phyloP scores from a whole-genome alignment of 1,140 invertebrate genomes.

The Monomorium pharaonis region DNA sequence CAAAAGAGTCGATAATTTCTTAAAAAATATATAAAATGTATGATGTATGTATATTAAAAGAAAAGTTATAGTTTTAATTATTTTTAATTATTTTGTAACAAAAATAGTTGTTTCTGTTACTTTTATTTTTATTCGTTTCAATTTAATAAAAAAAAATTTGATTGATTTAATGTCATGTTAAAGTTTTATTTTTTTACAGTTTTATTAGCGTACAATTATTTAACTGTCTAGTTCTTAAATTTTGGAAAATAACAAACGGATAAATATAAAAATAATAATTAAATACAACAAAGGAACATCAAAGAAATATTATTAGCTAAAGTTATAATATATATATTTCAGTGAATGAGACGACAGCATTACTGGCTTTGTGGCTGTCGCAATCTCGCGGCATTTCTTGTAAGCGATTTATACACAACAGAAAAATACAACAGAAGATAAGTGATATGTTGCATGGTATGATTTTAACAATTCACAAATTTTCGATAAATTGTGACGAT shows the following conservation, averaged over 20 bases:
- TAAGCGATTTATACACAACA: background rate
- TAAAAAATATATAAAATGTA: too few species aligned
- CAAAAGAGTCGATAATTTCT: too few species aligned
- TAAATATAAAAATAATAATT: background rate
- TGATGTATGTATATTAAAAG: too few species aligned
- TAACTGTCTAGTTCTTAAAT: background rate
- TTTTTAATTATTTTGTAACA: too few species aligned
- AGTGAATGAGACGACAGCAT: background rate
- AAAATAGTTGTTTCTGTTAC: background rate
- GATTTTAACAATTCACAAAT: too few species aligned
- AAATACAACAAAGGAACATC: background rate
- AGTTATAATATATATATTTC: background rate
- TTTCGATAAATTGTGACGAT: background rate
- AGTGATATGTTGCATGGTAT: background rate
- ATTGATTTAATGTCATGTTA: too few species aligned
- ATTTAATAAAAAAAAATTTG: background rate
- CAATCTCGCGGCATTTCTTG: constrained; percentile 7
- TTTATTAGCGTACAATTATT: too few species aligned
- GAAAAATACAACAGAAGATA: constrained; percentile 25
- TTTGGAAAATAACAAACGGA: background rate
- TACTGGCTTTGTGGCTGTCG: background rate
- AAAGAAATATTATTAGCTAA: background rate
- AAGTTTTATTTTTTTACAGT: too few species aligned
- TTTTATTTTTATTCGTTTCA: background rate
- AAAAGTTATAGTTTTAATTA: too few species aligned